phyloP scores from a whole-genome alignment of 2,797 vertebrate species.

The Falco columbarius region DNA sequence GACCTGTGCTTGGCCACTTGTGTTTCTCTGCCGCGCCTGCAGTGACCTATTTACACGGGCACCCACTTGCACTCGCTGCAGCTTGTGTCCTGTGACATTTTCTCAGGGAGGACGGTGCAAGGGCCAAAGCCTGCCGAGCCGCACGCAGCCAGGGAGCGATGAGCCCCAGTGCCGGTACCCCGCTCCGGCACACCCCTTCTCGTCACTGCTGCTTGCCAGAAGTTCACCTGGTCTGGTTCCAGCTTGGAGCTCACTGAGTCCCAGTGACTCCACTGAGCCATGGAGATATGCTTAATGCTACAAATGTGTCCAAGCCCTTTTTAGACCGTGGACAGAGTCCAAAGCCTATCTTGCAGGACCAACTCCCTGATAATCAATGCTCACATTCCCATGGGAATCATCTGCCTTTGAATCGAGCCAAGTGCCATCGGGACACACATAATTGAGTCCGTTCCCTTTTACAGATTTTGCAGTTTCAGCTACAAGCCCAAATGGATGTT shows the following conservation, averaged over 20 bases:
- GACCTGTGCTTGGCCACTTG: fast-evolving
- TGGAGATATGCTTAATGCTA: not conserved
- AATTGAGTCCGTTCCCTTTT: not conserved
- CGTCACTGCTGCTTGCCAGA: not conserved
- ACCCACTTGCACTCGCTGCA: not conserved
- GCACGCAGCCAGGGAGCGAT: not conserved
- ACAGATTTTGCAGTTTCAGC: not conserved
- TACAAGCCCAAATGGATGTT: not conserved
- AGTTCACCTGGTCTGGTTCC: not conserved
- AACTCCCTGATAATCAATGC: not conserved
- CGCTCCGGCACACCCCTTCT: not conserved
- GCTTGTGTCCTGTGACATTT: not conserved
- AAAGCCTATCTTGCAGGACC: not conserved
- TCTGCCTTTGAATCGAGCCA: not conserved
- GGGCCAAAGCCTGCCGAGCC: not conserved
- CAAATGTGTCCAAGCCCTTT: not conserved
- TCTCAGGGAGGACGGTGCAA: fast-evolving
- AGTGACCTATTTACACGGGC: fast-evolving
- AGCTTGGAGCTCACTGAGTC: not conserved
- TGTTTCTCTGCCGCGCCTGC: fast-evolving
- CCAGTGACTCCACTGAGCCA: not conserved
- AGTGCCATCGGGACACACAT: not conserved
- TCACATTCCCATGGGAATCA: not conserved
- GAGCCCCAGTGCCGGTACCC: not conserved
- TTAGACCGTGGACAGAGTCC: not conserved